Conservation (phyloP, 2,888 invertebrate genomes). For the Molanna angustata region DNA sequence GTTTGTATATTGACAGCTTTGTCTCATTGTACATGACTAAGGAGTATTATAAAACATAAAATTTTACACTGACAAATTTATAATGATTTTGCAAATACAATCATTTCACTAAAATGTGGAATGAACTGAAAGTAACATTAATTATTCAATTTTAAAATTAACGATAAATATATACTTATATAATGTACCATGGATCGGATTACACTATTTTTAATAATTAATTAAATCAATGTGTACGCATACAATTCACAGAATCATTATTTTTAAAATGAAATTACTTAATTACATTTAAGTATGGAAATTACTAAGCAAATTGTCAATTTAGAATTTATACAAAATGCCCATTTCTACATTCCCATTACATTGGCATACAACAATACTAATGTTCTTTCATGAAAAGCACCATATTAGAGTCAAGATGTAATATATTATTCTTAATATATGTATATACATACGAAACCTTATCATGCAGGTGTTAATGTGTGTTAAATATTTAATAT, state of each 20-base stretch:
- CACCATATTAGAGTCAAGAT: conserved; percentile 3
- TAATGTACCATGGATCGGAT: conserved; percentile 19
- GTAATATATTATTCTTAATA: background rate
- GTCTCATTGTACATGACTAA: conserved; percentile 5
- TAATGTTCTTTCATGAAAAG: conserved; percentile 4
- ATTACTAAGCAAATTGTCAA: background rate
- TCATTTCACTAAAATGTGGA: conserved; percentile 8
- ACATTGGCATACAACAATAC: background rate
- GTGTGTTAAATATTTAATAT: background rate
- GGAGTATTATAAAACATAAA: conserved; percentile 20
- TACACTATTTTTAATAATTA: too few species aligned
- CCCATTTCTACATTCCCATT: background rate
- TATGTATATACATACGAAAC: conserved; percentile 1
- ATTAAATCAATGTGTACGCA: too few species aligned
- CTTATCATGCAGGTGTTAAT: conserved; percentile 4
- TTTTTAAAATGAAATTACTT: too few species aligned
- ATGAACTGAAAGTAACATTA: background rate
- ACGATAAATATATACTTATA: conserved; percentile 6
- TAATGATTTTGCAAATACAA: background rate
- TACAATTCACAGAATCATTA: too few species aligned
- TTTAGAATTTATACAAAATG: background rate
- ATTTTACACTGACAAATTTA: conserved; percentile 9
- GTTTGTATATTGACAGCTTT: conserved; percentile 10
- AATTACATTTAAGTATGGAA: background rate
- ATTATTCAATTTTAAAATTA: background rate